Percentiles rank a stretch among this genome's conserved stretches.
phyloP scores from a whole-genome alignment of 2,113 vertebrate species.

The Bos taurus region DNA sequence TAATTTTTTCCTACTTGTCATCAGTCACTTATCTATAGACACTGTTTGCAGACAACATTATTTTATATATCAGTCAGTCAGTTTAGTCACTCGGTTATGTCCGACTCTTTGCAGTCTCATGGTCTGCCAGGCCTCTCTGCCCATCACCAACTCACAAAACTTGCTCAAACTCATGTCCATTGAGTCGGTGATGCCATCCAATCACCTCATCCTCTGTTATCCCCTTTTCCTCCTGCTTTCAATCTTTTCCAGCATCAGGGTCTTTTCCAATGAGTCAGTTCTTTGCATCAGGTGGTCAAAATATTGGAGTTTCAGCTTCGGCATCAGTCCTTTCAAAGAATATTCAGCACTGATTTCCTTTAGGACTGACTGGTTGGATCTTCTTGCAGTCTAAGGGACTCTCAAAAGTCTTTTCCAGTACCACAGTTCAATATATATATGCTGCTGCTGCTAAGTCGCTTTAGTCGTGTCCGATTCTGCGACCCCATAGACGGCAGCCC shows the following conservation, averaged over 20 bases:
- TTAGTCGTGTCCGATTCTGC: too few species aligned
- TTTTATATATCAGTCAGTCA: background rate
- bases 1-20: background rate
- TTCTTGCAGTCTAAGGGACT: background rate
- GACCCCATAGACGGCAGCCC: too few species aligned
- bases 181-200: fast-evolving
- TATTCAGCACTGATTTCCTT: background rate
- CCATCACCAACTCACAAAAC: background rate
- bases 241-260: background rate
- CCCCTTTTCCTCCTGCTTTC: background rate
- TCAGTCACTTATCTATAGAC: background rate
- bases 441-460: too few species aligned
- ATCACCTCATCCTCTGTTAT: background rate
- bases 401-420: background rate
- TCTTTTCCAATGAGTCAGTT: background rate
- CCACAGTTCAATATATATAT: background rate
- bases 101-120: background rate
- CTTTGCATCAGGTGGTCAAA: background rate
- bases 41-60: background rate
- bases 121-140: background rate
- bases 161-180: background rate
- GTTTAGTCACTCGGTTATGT: background rate
- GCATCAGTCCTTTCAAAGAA: background rate
- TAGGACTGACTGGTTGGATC: background rate
- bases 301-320: background rate